phyloP scores from a whole-genome alignment of 1,140 invertebrate genomes.

The Drosophila rufa region DNA sequence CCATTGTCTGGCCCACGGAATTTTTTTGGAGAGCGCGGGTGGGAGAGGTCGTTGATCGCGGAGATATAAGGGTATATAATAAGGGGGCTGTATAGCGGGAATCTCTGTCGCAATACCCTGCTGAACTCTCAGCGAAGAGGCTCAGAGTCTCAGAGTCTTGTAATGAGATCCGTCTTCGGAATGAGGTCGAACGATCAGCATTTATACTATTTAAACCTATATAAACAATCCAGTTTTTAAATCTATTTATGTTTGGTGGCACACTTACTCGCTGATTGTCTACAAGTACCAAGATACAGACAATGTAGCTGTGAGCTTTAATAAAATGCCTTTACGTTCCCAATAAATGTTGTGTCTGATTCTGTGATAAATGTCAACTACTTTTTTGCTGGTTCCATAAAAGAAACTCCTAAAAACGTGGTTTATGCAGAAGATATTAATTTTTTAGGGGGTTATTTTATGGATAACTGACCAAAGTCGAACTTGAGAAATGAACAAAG shows the following conservation, averaged over 20 bases:
- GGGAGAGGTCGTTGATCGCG: constrained; percentile 60
- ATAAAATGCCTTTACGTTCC: neutral
- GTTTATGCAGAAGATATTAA: neutral
- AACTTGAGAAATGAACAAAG: neutral
- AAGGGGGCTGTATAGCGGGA: neutral
- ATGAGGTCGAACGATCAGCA: neutral
- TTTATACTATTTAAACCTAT: neutral
- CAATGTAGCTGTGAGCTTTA: neutral
- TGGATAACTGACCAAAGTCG: neutral
- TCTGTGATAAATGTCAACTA: constrained; percentile 2
- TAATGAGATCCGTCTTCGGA: constrained; percentile 20
- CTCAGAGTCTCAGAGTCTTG: constrained; percentile 10
- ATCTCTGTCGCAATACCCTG: constrained; percentile 43
- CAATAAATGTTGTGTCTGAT: neutral
- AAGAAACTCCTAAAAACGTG: neutral
- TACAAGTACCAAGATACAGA: constrained; percentile 1
- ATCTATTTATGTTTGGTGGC: constrained; percentile 13
- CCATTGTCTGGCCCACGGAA: constrained; percentile 69
- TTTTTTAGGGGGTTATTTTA: neutral
- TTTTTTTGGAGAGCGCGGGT: constrained; percentile 55
- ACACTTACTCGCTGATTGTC: constrained; percentile 12
- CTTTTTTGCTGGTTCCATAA: neutral
- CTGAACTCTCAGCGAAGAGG: constrained; percentile 19
- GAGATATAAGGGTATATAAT: constrained; percentile 7
- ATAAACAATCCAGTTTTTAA: constrained; percentile 10